Evolutionary conservation across 2,888 invertebrate species (phyloP).

Genomic region (Uloborus plumipes): DNA sequence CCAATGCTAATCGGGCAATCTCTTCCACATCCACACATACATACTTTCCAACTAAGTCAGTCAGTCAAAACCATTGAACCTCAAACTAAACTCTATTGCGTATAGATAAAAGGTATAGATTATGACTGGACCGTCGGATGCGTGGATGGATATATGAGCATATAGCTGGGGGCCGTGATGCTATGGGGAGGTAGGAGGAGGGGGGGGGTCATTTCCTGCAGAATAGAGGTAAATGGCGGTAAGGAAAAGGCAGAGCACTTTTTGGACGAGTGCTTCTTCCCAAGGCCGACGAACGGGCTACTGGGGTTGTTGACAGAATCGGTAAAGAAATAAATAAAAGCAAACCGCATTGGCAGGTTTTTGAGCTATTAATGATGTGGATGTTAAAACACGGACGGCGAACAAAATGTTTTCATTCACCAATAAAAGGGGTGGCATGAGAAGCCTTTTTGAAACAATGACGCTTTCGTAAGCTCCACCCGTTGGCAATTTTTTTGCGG

Average conservation of each 20-base stretch:
- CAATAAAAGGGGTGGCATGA: background rate
- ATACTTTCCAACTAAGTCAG: conserved; percentile 50
- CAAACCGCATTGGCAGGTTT: conserved; percentile 41
- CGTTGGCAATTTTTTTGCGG: too few species aligned
- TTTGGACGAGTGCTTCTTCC: conserved; percentile 47
- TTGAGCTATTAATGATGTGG: conserved; percentile 48
- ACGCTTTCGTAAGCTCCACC: too few species aligned
- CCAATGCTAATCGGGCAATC: conserved; percentile 38
- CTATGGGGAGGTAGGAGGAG: conserved; percentile 9
- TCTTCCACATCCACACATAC: conserved; percentile 26
- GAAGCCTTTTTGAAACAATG: too few species aligned
- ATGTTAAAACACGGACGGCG: conserved; percentile 43
- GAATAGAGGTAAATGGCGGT: conserved; percentile 45
- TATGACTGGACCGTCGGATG: conserved; percentile 23
- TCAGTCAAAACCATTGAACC: conserved; percentile 56
- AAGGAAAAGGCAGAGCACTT: conserved; percentile 36
- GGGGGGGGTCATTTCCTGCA: conserved; percentile 50
- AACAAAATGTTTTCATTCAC: conserved; percentile 11
- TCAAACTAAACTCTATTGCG: conserved; percentile 24
- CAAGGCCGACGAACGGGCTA: conserved; percentile 64
- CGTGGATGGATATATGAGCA: conserved; percentile 31
- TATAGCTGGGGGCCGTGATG: conserved; percentile 22
- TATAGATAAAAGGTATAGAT: conserved; percentile 49
- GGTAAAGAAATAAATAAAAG: conserved; percentile 14
- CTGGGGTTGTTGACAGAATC: conserved; percentile 57